Evolutionary conservation across 2,113 vertebrate genomes (phyloP).

Genomic region (Tragulus kanchil): DNA sequence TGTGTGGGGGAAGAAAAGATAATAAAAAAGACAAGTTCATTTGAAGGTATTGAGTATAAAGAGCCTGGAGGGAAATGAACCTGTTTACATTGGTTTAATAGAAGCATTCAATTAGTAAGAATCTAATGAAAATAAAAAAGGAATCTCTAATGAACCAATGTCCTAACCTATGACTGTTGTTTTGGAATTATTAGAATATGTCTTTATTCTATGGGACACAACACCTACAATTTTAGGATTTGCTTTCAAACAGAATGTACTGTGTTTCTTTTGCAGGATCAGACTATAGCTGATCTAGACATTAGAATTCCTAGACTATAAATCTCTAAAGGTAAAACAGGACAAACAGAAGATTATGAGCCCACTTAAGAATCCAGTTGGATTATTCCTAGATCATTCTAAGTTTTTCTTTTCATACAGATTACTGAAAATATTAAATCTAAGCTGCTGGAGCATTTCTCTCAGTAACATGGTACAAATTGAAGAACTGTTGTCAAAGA

Average conservation of each 20-base stretch:
- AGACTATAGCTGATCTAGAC: not conserved
- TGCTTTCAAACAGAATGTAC: not conserved
- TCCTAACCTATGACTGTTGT: not conserved
- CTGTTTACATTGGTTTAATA: not conserved
- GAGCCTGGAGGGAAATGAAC: not conserved
- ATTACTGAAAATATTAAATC: not conserved
- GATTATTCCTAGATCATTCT: not conserved
- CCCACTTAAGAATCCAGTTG: not conserved
- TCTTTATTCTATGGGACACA: not conserved
- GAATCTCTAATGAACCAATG: not conserved
- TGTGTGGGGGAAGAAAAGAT: not conserved
- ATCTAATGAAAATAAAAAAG: no score
- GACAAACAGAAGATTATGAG: not conserved
- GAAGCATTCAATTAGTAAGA: not conserved
- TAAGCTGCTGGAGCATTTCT: not conserved
- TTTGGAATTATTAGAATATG: not conserved
- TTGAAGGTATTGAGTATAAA: not conserved
- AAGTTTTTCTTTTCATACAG: not conserved
- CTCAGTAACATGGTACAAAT: not conserved
- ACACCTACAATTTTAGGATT: not conserved
- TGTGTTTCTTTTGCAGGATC: not conserved
- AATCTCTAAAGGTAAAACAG: not conserved
- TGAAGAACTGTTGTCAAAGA: not conserved
- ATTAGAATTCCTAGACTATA: not conserved
- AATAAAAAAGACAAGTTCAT: not conserved